Base-by-base conservation (phyloP, 2,113 vertebrate genomes). In the Octodon degus region DNA sequence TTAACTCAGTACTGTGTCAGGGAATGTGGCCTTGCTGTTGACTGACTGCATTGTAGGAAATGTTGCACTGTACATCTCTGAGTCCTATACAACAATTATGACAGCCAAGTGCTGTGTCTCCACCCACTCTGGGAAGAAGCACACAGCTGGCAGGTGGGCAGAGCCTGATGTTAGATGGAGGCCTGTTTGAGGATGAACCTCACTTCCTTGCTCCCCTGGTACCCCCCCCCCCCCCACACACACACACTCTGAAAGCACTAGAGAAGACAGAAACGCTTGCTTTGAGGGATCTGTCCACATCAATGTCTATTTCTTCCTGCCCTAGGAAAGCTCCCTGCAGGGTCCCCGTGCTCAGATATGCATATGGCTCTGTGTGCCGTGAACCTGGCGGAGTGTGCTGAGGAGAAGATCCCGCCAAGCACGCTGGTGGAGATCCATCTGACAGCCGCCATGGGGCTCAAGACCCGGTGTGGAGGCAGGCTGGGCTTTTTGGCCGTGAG, bases 291-390 rank as follows among this genome's bases (percentile, higher is more conserved):
- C 34, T 72, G 22, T 76, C 37, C n/a, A 58, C 34, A 24, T 10
- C 9, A 13, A 2, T 16, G 9, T 94, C 68, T 47, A 1, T 17
- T 90, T 97, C 91, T 94, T 16, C 17, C 97, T 17, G 7, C 76
- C 97, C 4, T 89, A 99, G 99, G 99, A 92, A 99, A 99, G 97
- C 98, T 99, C 96, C 99, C 99, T 5, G 99, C 99, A 77, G 99
- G 98, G 80, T 99, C 99, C 16, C 98, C 99, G 88, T 98, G 99
- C 93, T 99, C 99, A 0, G 99, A 99, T 20, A 96, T 99, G 74
- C 99, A 99, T 96, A 98, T 99, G 98, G 99, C 99, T 34, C 94
- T 99, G 88, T 99, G 99, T 5, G 99, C 99, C 0, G 99, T 99
- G 93, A 99, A 99, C 98, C 99, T 99, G 94, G 99, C 99, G 0